Percentiles rank a stretch among this genome's conserved stretches.
phyloP scores from a whole-genome alignment of 2,797 vertebrate genomes.

The Mormyrus proboscirostris region DNA sequence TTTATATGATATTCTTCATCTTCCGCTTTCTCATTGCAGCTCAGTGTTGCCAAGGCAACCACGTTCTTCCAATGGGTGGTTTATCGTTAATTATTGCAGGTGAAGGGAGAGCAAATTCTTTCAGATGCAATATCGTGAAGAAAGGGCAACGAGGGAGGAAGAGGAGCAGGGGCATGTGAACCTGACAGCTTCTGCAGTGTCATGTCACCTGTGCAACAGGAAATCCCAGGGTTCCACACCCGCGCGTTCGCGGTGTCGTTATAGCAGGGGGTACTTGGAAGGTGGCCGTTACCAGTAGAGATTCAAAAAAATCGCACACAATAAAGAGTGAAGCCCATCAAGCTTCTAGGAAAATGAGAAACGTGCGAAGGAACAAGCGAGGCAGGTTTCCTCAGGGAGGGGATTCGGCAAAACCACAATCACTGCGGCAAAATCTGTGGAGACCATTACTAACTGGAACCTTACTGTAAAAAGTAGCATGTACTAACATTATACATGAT shows the following conservation, averaged over 20 bases:
- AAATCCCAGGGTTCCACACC: background rate
- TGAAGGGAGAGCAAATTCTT: background rate
- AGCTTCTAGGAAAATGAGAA: background rate
- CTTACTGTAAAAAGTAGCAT: background rate
- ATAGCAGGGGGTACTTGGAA: background rate
- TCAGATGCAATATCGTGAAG: background rate
- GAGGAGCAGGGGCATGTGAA: background rate
- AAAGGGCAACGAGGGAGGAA: background rate
- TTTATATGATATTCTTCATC: background rate
- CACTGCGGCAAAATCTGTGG: background rate
- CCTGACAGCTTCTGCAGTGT: background rate
- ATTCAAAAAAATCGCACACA: background rate
- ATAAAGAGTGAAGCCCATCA: background rate
- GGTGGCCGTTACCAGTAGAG: background rate
- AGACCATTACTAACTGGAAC: background rate
- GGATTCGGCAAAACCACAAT: background rate
- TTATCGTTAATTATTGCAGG: constrained; percentile 15
- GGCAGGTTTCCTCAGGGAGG: background rate
- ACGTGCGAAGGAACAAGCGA: background rate
- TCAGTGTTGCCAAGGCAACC: constrained; percentile 19
- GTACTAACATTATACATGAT: background rate
- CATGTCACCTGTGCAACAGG: background rate
- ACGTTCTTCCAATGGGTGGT: background rate
- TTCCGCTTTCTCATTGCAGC: background rate
- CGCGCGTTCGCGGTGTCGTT: background rate